Percentiles rank a stretch among this genome's conserved stretches.
phyloP scores from a whole-genome alignment of 1,140 invertebrate species.

The Thaumetopoea pityocampa region DNA sequence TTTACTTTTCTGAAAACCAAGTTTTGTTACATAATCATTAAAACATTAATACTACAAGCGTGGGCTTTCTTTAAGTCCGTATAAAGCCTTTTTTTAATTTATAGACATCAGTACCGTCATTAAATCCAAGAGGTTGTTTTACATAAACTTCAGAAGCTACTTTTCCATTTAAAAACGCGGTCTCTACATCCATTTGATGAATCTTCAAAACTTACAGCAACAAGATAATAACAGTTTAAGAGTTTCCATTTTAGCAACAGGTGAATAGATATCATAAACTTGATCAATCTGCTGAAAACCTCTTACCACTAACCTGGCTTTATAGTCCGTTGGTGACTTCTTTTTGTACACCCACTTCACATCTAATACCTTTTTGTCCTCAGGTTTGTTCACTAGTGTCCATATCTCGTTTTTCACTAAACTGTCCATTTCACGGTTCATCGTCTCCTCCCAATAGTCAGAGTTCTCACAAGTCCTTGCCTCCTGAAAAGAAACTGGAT shows the following conservation, averaged over 20 bases:
- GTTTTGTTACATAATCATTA: slow-evolving; percentile 24
- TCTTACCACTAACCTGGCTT: slow-evolving; percentile 31
- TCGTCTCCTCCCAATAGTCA: slow-evolving; percentile 37
- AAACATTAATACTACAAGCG: slow-evolving; percentile 42
- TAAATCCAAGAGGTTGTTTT: slow-evolving; percentile 51
- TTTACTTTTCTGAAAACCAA: slow-evolving; percentile 26
- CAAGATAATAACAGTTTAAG: slow-evolving; percentile 41
- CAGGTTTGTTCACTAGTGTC: slow-evolving; percentile 30
- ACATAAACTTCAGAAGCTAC: slow-evolving; percentile 59
- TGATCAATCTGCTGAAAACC: slow-evolving; percentile 28
- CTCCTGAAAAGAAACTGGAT: slow-evolving; percentile 29
- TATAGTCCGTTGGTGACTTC: slow-evolving; percentile 35
- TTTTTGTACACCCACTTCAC: slow-evolving; percentile 29
- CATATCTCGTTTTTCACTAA: slow-evolving; percentile 46
- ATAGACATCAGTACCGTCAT: slow-evolving; percentile 25
- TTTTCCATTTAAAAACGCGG: too few species aligned
- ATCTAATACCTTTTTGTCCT: slow-evolving; percentile 31
- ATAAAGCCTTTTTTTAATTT: slow-evolving; percentile 34
- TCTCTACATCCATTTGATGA: too few species aligned
- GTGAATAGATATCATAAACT: slow-evolving; percentile 38
- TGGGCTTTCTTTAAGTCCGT: slow-evolving; percentile 32
- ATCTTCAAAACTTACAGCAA: too few species aligned
- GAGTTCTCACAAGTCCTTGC: slow-evolving; percentile 23
- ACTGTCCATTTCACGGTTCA: slow-evolving; percentile 42
- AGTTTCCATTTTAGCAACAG: slow-evolving; percentile 38